Percentiles rank a stretch among this genome's conserved stretches.
These are phyloP conservation scores for Phaetusa simplex DNA, from an alignment of 2,113 vertebrate genomes.

Conservation along the genomic window DNA sequence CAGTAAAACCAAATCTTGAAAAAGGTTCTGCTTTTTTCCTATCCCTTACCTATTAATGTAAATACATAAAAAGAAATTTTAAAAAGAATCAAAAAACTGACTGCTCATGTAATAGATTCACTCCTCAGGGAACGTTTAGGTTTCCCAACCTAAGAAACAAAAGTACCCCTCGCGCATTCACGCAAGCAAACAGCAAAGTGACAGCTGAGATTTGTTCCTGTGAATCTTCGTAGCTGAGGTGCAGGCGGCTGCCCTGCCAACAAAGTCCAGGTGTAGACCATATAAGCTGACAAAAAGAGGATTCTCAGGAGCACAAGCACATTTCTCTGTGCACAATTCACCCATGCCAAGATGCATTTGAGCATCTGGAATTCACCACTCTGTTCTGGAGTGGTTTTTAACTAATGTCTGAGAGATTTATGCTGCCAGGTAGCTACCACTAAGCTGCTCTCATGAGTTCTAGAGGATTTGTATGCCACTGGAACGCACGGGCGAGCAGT, in stretches of 20 bases:
- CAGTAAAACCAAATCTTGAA: not conserved
- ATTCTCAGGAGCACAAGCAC: not conserved
- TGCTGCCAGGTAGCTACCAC: not conserved
- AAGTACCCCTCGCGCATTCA: not conserved
- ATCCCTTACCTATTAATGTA: not conserved
- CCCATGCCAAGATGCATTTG: not conserved
- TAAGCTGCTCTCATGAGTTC: not conserved
- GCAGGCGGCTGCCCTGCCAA: not conserved
- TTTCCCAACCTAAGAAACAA: not conserved
- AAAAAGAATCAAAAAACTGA: not conserved
- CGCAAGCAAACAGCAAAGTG: not conserved
- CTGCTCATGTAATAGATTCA: not conserved
- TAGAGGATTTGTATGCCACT: not conserved
- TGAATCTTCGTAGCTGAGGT: not conserved
- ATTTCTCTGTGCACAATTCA: not conserved
- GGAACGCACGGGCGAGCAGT: not conserved
- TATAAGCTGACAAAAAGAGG: not conserved
- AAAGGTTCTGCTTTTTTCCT: not conserved
- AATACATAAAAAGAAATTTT: not conserved
- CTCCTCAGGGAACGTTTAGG: not conserved
- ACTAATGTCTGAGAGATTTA: not conserved
- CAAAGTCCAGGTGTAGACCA: not conserved
- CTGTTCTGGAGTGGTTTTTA: not conserved
- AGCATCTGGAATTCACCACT: not conserved
- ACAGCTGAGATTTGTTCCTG: slow-evolving; percentile 1